Percentiles rank a stretch among this genome's conserved stretches.
phyloP scores from a whole-genome alignment of 2,113 vertebrate species.

The Suricata suricatta region DNA sequence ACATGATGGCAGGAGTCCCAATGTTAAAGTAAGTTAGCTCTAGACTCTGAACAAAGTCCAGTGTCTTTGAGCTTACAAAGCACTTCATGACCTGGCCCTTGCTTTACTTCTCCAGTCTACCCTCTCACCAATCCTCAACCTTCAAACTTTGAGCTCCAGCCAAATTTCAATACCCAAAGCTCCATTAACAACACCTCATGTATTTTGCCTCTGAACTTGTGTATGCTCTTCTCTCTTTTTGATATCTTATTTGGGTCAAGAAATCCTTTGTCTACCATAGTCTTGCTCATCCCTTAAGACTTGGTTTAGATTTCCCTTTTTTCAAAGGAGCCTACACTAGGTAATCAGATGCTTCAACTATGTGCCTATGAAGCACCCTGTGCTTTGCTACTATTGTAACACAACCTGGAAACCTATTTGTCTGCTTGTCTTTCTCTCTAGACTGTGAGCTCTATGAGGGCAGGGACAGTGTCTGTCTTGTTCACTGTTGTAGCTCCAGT shows the following conservation, averaged over 20 bases:
- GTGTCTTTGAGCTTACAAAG: neutral
- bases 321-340: neutral
- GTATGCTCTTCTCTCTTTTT: neutral
- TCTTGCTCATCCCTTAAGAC: slow-evolving; percentile 3
- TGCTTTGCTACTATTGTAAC: neutral
- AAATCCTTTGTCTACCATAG: neutral
- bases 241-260: neutral
- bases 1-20: slow-evolving; percentile 47
- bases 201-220: neutral
- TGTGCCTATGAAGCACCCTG: neutral
- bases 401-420: neutral
- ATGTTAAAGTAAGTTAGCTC: slow-evolving; percentile 63
- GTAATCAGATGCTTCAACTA: neutral
- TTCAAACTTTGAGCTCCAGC: neutral
- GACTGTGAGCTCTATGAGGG: neutral
- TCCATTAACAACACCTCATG: neutral
- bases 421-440: slow-evolving; percentile 19
- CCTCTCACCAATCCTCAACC: neutral
- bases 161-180: neutral
- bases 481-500: neutral
- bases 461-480: neutral
- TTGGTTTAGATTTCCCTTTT: neutral
- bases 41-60: slow-evolving; percentile 53
- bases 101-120: neutral
- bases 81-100: neutral